Evolutionary conservation across 2,888 invertebrate species (phyloP).

Genomic region (Cosmia trapezina): DNA sequence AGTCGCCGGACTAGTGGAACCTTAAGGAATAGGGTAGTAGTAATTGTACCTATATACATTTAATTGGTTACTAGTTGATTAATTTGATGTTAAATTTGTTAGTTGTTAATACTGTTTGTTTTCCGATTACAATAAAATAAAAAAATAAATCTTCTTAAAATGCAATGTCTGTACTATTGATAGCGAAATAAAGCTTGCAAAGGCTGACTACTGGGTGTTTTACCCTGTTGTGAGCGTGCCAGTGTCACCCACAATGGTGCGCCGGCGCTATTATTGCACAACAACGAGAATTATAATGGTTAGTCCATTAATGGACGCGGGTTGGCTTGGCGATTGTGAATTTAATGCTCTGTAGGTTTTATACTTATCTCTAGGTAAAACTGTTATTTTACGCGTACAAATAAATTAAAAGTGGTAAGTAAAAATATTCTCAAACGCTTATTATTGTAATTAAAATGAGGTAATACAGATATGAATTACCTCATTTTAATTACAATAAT

Average conservation of each 20-base stretch:
- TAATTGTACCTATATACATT: not conserved
- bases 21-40: not conserved
- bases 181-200: not conserved
- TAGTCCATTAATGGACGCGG: slow-evolving; percentile 52
- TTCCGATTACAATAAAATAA: too few relatives aligned
- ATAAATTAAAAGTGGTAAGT: not conserved
- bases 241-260: slow-evolving; percentile 55
- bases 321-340: slow-evolving; percentile 16
- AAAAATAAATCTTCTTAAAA: too few relatives aligned
- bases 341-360: not conserved
- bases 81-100: too few relatives aligned
- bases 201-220: not conserved
- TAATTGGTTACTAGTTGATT: too few relatives aligned
- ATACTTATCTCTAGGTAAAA: not conserved
- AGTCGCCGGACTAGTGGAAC: too few relatives aligned
- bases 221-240: slow-evolving; percentile 29
- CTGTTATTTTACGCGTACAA: not conserved
- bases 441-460: too few relatives aligned
- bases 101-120: too few relatives aligned
- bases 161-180: not conserved
- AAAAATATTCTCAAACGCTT: too few relatives aligned
- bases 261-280: slow-evolving; percentile 54
- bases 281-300: slow-evolving; percentile 59
- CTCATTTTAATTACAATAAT: too few relatives aligned
- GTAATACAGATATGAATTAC: too few relatives aligned